phyloP scores from a whole-genome alignment of 1,140 invertebrate species.

The Liolophura sinensis region DNA sequence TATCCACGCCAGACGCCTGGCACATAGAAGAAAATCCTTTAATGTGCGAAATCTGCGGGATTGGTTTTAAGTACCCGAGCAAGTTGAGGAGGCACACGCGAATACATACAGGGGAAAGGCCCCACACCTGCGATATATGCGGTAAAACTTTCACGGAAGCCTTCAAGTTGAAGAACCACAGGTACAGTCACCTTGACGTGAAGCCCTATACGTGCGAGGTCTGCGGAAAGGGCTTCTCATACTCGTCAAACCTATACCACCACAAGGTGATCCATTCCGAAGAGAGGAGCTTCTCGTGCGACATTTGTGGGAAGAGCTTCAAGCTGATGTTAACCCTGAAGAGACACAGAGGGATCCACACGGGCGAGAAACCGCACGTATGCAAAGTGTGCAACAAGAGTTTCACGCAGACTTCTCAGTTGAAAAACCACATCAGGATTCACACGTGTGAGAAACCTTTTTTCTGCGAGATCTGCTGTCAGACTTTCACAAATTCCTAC shows the following conservation, averaged over 20 bases:
- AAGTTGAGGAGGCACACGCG: conserved; percentile 66
- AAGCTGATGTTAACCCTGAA: conserved; percentile 14
- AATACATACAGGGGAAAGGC: conserved; percentile 55
- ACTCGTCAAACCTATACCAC: conserved; percentile 13
- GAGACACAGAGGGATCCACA: conserved; percentile 30
- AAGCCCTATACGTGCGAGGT: conserved; percentile 63
- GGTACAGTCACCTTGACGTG: conserved; percentile 47
- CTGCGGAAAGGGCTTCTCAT: conserved; percentile 19
- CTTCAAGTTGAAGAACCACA: conserved; percentile 63
- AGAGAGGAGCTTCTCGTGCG: conserved; percentile 66
- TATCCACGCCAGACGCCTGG: no score
- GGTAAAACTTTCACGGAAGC: conserved; percentile 20
- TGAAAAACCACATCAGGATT: conserved; percentile 21
- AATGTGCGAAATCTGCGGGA: no score
- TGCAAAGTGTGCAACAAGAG: conserved; percentile 83
- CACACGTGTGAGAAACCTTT: conserved; percentile 41
- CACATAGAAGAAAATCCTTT: no score
- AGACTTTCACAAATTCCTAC: conserved; percentile 67
- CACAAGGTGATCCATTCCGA: conserved; percentile 20
- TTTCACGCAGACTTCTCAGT: conserved; percentile 61
- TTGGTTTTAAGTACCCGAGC: no score
- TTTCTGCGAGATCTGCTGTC: conserved; percentile 77
- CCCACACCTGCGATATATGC: conserved; percentile 62
- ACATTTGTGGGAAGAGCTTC: conserved; percentile 16
- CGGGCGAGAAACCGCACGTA: conserved; percentile 37